Evolutionary conservation across 2,113 vertebrate species (phyloP).

Genomic region (Scomber japonicus): DNA sequence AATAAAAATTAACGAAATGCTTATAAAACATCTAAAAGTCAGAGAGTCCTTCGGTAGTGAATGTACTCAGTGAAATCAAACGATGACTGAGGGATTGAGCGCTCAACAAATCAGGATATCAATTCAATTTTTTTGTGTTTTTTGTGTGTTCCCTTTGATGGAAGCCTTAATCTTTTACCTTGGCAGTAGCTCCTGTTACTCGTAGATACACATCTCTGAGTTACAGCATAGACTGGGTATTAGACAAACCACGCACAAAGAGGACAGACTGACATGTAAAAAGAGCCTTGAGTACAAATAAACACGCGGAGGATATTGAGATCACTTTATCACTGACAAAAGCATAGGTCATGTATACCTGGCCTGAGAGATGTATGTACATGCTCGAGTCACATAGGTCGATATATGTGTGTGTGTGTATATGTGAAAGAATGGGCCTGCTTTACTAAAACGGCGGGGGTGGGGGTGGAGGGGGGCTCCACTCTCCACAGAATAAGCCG

Average conservation of each 20-base stretch:
- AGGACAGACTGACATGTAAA: constrained; percentile 31
- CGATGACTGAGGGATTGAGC: background rate
- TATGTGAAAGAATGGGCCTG: background rate
- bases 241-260: constrained; percentile 4
- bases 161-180: constrained; percentile 46
- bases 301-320: constrained; percentile 11
- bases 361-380: constrained; percentile 9
- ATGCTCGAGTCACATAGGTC: constrained; percentile 2
- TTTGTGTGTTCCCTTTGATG: background rate
- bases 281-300: constrained; percentile 25
- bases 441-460: background rate
- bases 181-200: constrained; percentile 38
- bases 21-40: background rate
- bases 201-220: constrained; percentile 46
- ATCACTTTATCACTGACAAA: constrained; percentile 5
- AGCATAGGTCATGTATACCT: constrained; percentile 15
- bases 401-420: background rate
- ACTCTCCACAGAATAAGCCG: constrained; percentile 52
- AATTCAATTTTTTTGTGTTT: constrained; percentile 14
- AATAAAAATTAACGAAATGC: background rate
- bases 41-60: background rate
- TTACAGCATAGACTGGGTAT: background rate
- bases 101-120: constrained; percentile 10
- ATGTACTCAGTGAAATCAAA: constrained; percentile 25
- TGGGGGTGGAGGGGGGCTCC: background rate